Evolutionary conservation across 2,888 invertebrate species (phyloP).

Genomic region (Xanthorhoe spadicearia): DNA sequence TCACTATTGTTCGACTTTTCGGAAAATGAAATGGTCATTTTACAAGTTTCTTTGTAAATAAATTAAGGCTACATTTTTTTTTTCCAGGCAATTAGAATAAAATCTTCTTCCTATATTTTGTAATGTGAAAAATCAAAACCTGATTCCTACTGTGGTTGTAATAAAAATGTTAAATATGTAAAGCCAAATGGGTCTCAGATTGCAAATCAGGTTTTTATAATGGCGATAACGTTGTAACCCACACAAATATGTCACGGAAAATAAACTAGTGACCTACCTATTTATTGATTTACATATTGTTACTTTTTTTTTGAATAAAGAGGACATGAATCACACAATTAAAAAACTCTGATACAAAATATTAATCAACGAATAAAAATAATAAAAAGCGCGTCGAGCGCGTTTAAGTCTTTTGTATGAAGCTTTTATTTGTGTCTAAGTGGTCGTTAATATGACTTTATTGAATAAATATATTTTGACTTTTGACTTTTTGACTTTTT

Average conservation of each 20-base stretch:
- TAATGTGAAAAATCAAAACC: neutral
- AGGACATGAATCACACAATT: neutral
- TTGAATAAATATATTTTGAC: too few relatives aligned
- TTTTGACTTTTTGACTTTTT: too few relatives aligned
- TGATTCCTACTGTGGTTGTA: neutral
- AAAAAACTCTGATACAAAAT: too few relatives aligned
- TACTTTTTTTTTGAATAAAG: neutral
- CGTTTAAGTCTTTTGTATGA: constrained; percentile 37
- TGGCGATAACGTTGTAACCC: neutral
- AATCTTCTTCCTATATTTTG: neutral
- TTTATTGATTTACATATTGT: neutral
- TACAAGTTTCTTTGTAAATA: neutral
- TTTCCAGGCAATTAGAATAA: neutral
- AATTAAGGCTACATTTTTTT: neutral
- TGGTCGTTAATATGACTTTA: too few relatives aligned
- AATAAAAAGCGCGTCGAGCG: constrained; percentile 3
- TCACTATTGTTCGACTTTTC: neutral
- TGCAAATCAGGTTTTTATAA: neutral
- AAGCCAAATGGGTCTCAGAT: neutral
- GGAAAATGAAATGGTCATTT: too few relatives aligned
- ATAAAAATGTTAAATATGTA: constrained; percentile 1
- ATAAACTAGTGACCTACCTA: neutral
- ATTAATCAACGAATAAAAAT: neutral
- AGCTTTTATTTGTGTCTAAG: too few relatives aligned
- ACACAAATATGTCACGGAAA: neutral